Evolutionary conservation across 2,113 vertebrate species (phyloP), one percentile per base, ranked within the genome.

Genomic region (Varanus salvator): DNA sequence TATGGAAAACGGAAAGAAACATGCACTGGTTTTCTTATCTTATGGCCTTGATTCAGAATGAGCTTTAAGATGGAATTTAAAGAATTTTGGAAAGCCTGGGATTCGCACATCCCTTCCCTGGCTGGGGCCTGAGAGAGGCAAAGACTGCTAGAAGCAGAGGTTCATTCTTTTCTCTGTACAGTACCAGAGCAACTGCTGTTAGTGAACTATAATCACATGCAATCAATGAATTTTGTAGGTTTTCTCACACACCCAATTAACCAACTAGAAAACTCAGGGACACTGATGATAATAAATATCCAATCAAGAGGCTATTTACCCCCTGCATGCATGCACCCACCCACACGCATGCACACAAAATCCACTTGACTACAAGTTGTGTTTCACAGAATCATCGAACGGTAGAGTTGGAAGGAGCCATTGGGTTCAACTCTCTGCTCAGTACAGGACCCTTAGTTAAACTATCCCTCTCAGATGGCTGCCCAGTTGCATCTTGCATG

Each of bases 121-220:
- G n/a, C 72, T n/a, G 7, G 60, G 54, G 6, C 15, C 6, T n/a
- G 15, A 34, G 29, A 60, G 15, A 44, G 38, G n/a, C 21, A 60
- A 86, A 31, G n/a, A 69, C 9, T 78, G 2, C 68, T 15, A 60
- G 60, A 52, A 80, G 31, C 11, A 80, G 44, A 64, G 31, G 6
- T n/a, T 80, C 48, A 66, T 76, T 77, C 50, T 50, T 87, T 38
- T 80, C 38, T 52, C 77, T 87, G 66, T 71, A 80, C 7, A 88
- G 3, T 4, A 52, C 4, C 3, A 6, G n/a, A 4, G 31, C 31
- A 3, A 14, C 44, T 25, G 52, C 9, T 71, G 8, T 57, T 71
- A 27, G 38, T 88, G 66, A 69, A 69, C 66, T 81, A 38, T 64
- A 69, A 71, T 48, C 9, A 83, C 34, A 38, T 64, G 21, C 57